Percentiles rank a stretch among this genome's conserved stretches.
Conservation (phyloP, 1,140 invertebrate genomes). For the Pseudomyrmex concolor region DNA sequence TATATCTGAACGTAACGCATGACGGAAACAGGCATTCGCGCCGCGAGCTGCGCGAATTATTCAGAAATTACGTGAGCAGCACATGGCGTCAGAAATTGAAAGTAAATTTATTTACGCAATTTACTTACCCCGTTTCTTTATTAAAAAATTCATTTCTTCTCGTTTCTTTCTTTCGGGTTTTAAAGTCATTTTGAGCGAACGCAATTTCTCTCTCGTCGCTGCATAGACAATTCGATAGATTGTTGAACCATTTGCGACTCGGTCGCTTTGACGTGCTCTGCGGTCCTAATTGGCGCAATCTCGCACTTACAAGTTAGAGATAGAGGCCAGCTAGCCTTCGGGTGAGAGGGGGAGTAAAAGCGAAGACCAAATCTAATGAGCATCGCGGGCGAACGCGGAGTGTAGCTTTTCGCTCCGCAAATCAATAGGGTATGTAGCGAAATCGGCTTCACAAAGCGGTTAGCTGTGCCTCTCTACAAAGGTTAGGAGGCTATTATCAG, state of each 20-base stretch:
- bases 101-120: constrained; percentile 5
- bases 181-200: background rate
- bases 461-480: constrained; percentile 27
- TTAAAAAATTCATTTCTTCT: background rate
- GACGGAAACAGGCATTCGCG: background rate
- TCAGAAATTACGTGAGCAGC: too few species aligned
- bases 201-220: constrained; percentile 8
- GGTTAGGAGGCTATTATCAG: constrained; percentile 57
- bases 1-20: constrained; percentile 12
- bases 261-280: constrained; percentile 32
- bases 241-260: constrained; percentile 28
- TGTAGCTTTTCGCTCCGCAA: constrained; percentile 30
- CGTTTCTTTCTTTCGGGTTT: background rate
- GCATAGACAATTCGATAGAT: constrained; percentile 30
- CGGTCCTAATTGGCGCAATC: constrained; percentile 43
- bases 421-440: constrained; percentile 16
- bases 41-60: background rate
- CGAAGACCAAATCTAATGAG: constrained; percentile 57
- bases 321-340: constrained; percentile 10
- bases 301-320: constrained; percentile 46
- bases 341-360: background rate
- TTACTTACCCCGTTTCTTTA: background rate
- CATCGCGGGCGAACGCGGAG: constrained; percentile 3
- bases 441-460: constrained; percentile 35
- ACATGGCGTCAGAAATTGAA: too few species aligned